Base-by-base conservation (phyloP, 2,888 invertebrate genomes). In the Epiblema foenella region DNA sequence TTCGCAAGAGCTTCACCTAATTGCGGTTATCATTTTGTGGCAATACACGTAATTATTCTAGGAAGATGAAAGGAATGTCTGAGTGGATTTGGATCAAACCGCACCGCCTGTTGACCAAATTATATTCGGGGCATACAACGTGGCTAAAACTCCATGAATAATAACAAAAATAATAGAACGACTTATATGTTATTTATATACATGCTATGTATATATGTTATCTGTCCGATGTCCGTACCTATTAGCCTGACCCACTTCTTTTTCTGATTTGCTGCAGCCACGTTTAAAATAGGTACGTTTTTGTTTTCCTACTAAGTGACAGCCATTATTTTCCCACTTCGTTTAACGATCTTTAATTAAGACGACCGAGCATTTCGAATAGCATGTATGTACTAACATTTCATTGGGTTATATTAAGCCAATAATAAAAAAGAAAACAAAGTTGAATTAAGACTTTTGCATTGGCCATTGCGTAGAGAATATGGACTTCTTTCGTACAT, bases 1-100 rank as follows among this genome's bases (percentile, higher is more conserved):
- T 65, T 65, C n/a, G 18, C 46, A 29, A 12, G 42, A 24, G 46
- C 46, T 46, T 60, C 24, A 60, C 52, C 1, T 29, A 54, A 52
- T 60, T 54, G 59, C 29, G 18, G 54, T 54, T 59, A 60, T 62
- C 60, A 68, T 60, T 68, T 57, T 46, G 56, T 29, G 62, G 17
- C 18, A 39, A 46, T 33, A 46, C 57, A 15, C 15, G 42, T 66
- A 65, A 65, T 42, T 56, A 66, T 33, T 46, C 46, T 37, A 52
- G 18, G 12, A 0, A 17, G 46, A 20, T 39, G 29, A 78, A 83
- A 81, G 82, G 81, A 79, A 80, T 78, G 76, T 49, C 71, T 78
- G 85, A 85, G n/a, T n/a, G n/a, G n/a, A n/a, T n/a, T n/a, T n/a
- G n/a, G n/a, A n/a, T n/a, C n/a, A n/a, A n/a, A n/a, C n/a, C n/a